These are phyloP conservation scores for Drosophila limbata DNA, from an alignment of 2,888 invertebrate genomes.

Conservation along the genomic window DNA sequence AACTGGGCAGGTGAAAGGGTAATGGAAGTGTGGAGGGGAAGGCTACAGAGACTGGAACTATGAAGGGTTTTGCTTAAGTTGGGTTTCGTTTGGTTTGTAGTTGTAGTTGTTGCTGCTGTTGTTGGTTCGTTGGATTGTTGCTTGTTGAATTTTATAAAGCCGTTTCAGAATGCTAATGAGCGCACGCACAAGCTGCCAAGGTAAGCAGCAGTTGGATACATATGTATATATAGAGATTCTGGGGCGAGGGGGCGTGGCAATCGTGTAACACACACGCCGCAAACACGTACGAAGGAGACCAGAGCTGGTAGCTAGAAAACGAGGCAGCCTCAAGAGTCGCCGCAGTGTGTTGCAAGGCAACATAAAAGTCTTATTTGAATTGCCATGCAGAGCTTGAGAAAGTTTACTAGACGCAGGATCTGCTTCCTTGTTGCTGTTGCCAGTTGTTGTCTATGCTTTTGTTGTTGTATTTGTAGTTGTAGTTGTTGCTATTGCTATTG, in stretches of 20 bases:
- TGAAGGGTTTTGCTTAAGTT: slow-evolving; percentile 15
- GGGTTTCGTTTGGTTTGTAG: slow-evolving; percentile 27
- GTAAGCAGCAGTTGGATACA: slow-evolving; percentile 45
- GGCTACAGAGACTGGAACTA: background rate
- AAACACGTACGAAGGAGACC: slow-evolving; percentile 67
- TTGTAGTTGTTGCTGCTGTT: slow-evolving; percentile 31
- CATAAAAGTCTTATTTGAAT: slow-evolving; percentile 81
- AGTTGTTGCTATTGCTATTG: slow-evolving; percentile 42
- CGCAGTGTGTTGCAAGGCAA: slow-evolving; percentile 53
- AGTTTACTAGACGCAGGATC: slow-evolving; percentile 58
- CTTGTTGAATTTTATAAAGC: slow-evolving; percentile 81
- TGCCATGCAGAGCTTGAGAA: slow-evolving; percentile 76
- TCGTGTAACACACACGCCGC: slow-evolving; percentile 78
- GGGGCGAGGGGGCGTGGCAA: slow-evolving; percentile 57
- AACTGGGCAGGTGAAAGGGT: slow-evolving; percentile 23
- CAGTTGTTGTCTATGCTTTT: slow-evolving; percentile 25
- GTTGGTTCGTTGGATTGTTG: slow-evolving; percentile 66
- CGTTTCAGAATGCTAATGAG: slow-evolving; percentile 82
- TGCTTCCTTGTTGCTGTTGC: slow-evolving; percentile 31
- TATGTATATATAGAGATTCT: slow-evolving; percentile 1
- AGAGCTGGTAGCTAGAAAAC: slow-evolving; percentile 13
- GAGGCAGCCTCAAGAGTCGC: slow-evolving; percentile 54
- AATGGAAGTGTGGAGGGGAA: slow-evolving; percentile 1
- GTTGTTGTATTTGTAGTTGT: slow-evolving; percentile 10
- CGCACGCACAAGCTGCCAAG: slow-evolving; percentile 78